Evolutionary conservation across 2,888 invertebrate genomes (phyloP).

Genomic region (Trichopria drosophilae): DNA sequence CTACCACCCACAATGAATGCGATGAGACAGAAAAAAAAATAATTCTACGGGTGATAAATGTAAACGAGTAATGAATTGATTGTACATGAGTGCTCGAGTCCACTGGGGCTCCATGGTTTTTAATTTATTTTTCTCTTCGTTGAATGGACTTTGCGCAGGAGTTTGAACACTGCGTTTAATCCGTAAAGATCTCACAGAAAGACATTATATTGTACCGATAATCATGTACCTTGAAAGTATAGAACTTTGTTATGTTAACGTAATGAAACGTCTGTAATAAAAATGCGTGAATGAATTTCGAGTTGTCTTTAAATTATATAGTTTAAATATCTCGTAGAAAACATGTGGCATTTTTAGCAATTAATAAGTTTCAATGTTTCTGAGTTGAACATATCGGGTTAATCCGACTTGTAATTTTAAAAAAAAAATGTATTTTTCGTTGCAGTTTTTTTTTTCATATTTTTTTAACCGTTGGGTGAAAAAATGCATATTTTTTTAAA

Average conservation of each 20-base stretch:
- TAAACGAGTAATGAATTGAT: constrained; percentile 20
- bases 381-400: no score
- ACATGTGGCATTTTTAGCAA: no score
- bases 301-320: no score
- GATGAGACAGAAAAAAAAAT: background rate
- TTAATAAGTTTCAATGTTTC: no score
- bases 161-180: constrained; percentile 52
- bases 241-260: constrained; percentile 57
- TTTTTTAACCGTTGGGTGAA: no score
- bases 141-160: constrained; percentile 38
- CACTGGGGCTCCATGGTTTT: constrained; percentile 16
- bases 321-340: no score
- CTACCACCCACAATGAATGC: no score
- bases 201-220: constrained; percentile 54
- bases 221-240: constrained; percentile 58
- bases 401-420: no score
- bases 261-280: constrained; percentile 57
- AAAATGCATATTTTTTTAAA: no score
- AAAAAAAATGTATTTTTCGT: no score
- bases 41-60: constrained; percentile 25
- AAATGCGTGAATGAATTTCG: constrained; percentile 48
- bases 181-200: constrained; percentile 55
- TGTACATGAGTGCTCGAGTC: constrained; percentile 7
- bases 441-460: no score
- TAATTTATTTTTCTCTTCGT: constrained; percentile 8